Conservation (phyloP, 2,113 vertebrate genomes). For the Emberiza fucata region DNA sequence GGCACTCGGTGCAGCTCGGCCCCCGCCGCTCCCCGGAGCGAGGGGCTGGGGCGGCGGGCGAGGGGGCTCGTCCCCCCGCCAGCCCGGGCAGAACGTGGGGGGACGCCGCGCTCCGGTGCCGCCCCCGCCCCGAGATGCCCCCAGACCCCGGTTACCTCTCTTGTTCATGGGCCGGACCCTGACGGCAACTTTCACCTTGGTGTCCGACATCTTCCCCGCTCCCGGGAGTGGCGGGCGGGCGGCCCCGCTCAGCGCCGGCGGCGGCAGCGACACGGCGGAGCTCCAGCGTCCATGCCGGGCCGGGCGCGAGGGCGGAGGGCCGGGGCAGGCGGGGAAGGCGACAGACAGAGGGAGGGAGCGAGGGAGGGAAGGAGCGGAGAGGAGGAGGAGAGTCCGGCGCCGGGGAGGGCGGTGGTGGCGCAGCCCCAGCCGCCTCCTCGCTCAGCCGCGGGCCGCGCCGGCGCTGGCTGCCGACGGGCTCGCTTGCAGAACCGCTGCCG, state of each 20-base stretch:
- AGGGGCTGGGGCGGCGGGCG: neutral
- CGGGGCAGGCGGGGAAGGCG: constrained; percentile 7
- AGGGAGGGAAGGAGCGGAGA: neutral
- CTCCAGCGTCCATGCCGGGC: constrained; percentile 65
- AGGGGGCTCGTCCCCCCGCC: neutral
- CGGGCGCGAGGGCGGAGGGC: neutral
- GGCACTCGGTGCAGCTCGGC: neutral
- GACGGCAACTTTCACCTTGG: constrained; percentile 97
- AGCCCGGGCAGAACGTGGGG: neutral
- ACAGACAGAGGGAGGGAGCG: neutral
- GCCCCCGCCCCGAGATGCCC: neutral
- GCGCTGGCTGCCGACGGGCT: constrained; percentile 17
- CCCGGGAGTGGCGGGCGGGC: neutral
- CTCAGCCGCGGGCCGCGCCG: neutral
- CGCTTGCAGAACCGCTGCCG: neutral
- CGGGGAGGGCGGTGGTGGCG: neutral
- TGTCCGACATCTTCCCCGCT: constrained; percentile 89
- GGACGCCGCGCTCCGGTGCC: neutral
- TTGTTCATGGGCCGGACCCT: constrained; percentile 96
- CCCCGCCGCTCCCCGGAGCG: neutral
- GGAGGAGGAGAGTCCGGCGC: neutral
- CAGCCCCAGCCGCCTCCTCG: constrained; percentile 7
- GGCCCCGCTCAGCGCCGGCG: constrained; percentile 17
- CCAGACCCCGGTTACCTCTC: constrained; percentile 79
- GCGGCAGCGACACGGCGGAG: constrained; percentile 40